Evolutionary conservation across 2,888 invertebrate genomes (phyloP), one percentile per base, ranked within the genome.

Genomic region (Operophtera brumata): DNA sequence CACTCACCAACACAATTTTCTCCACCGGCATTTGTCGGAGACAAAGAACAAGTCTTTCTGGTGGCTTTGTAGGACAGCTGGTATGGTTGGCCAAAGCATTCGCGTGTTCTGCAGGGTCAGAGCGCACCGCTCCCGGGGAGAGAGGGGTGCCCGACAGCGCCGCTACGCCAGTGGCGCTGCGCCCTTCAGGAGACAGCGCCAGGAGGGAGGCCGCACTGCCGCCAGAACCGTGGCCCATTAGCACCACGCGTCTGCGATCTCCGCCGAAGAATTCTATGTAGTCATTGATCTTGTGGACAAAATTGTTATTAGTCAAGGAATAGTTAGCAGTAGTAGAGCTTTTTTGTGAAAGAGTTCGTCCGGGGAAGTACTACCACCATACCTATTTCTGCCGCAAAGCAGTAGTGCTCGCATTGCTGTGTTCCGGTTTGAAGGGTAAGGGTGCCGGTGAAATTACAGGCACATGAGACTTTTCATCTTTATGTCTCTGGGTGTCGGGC

Each of bases 261-360:
- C 96, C 96, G 0, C 95, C 95, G 68, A 96, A 96, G 72, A 93
- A 94, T 53, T 92, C 90, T 32, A 96, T 94, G 71, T 96, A 94
- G 61, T 94, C 93, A 48, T 82, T 85, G 12, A 92, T 78, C 90
- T 90, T 46, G 11, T 70, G 47, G 26, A 62, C 32, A 20, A 37
- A 49, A 6, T 8, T 25, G 3, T 25, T 40, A 40, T 25, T 40
- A n/a, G 20, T 40, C n/a, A n/a, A n/a, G n/a, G n/a, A n/a, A n/a
- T n/a, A n/a, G n/a, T n/a, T n/a, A n/a, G n/a, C n/a, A n/a, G n/a
- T n/a, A n/a, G n/a, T n/a, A n/a, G n/a, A n/a, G n/a, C n/a, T n/a
- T n/a, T n/a, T n/a, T n/a, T n/a, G n/a, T n/a, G n/a, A n/a, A n/a
- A n/a, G n/a, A n/a, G n/a, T n/a, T n/a, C n/a, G n/a, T n/a, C n/a